Percentiles rank a stretch among this genome's conserved stretches.
Evolutionary conservation across 2,888 invertebrate species (phyloP).

Genomic region (Eucera pruinosa): DNA sequence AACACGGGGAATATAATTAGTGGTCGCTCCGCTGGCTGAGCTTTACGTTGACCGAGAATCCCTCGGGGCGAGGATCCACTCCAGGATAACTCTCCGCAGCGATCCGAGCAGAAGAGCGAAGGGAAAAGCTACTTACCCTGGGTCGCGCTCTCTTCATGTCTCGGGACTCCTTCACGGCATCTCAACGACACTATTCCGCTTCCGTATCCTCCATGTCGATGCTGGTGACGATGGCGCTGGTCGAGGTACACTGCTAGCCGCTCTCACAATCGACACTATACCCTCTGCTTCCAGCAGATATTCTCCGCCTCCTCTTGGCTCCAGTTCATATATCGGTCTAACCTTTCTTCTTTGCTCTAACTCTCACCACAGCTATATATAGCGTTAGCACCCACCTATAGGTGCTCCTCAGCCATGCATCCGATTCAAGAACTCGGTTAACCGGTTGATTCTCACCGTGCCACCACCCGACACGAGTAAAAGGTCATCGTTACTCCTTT

Average conservation of each 20-base stretch:
- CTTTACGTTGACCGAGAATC: conserved; percentile 4
- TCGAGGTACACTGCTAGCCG: conserved; percentile 33
- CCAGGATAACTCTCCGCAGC: conserved; percentile 5
- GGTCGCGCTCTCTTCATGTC: conserved; percentile 79
- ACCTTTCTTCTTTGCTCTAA: too few relatives aligned
- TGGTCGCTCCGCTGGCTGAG: neutral
- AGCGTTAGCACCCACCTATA: too few relatives aligned
- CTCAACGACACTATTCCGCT: conserved; percentile 69
- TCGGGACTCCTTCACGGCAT: conserved; percentile 77
- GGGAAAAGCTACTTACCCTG: conserved; percentile 73
- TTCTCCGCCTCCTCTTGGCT: too few relatives aligned
- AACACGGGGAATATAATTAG: conserved; percentile 40
- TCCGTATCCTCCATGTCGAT: conserved; percentile 68
- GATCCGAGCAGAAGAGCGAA: conserved; percentile 16
- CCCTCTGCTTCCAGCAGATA: too few relatives aligned
- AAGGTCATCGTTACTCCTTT: conserved; percentile 56
- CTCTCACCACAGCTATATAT: too few relatives aligned
- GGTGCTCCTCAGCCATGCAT: too few relatives aligned
- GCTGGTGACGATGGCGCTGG: conserved; percentile 64
- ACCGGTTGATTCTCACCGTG: conserved; percentile 59
- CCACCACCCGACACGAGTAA: conserved; percentile 46
- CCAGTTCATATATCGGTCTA: too few relatives aligned
- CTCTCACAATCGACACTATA: conserved; percentile 67
- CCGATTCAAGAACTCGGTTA: conserved; percentile 47
- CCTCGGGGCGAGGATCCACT: conserved; percentile 24